Conservation (phyloP, 2,113 vertebrate species). For the Rhombomys opimus region DNA sequence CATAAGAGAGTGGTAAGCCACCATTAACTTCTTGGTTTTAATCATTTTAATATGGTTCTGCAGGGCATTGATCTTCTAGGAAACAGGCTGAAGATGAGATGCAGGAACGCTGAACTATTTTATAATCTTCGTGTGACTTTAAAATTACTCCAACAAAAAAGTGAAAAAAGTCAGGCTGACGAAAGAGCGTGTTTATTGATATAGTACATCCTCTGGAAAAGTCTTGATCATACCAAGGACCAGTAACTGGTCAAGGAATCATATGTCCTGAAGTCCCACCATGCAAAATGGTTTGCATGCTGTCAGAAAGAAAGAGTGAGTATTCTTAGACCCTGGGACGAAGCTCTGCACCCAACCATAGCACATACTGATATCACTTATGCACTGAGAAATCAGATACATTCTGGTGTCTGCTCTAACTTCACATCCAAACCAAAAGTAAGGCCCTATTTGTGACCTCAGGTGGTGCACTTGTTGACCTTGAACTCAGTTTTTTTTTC, state of each 20-base stretch:
- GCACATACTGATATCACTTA: neutral
- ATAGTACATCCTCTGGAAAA: neutral
- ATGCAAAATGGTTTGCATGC: neutral
- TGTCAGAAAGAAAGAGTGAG: neutral
- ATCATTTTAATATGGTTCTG: neutral
- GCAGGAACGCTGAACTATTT: neutral
- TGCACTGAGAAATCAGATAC: neutral
- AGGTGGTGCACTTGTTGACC: neutral
- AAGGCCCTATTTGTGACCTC: neutral
- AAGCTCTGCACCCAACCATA: neutral
- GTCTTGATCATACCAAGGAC: neutral
- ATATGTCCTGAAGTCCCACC: neutral
- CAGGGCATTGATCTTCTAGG: neutral
- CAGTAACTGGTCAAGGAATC: neutral
- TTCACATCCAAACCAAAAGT: neutral
- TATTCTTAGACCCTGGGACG: neutral
- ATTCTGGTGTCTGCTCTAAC: neutral
- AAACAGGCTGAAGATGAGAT: neutral
- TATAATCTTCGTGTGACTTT: conserved; percentile 3
- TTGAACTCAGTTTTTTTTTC: conserved; percentile 16
- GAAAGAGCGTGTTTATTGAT: neutral
- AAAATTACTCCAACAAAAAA: conserved; percentile 56
- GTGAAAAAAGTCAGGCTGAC: neutral
- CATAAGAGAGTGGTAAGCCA: neutral
- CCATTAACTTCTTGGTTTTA: neutral